Conservation (phyloP, 2,888 invertebrate genomes). For the Eudasyphora cyanicolor region DNA sequence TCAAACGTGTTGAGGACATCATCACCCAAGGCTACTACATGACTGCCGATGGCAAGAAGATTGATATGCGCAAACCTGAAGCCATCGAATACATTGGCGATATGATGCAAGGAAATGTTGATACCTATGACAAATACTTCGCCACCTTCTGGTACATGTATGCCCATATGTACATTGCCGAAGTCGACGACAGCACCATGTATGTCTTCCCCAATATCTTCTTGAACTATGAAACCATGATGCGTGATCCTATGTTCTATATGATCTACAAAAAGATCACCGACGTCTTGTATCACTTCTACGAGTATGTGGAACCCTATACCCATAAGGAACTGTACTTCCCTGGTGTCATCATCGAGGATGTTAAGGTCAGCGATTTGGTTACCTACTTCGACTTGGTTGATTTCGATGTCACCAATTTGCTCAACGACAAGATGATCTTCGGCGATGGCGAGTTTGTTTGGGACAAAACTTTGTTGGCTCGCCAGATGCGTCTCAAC, state of each 20-base stretch:
- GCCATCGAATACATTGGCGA: constrained; percentile 84
- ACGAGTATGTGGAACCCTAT: constrained; percentile 82
- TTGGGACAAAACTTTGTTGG: constrained; percentile 76
- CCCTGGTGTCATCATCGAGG: constrained; percentile 83
- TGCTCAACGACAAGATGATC: constrained; percentile 69
- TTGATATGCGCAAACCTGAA: constrained; percentile 76
- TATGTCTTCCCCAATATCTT: constrained; percentile 81
- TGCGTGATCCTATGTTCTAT: constrained; percentile 87
- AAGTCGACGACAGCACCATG: constrained; percentile 78
- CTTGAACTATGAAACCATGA: constrained; percentile 84
- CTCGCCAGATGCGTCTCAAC: constrained; percentile 85
- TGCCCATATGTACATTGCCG: constrained; percentile 73
- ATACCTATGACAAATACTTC: constrained; percentile 73
- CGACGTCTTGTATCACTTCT: constrained; percentile 82
- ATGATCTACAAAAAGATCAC: constrained; percentile 84
- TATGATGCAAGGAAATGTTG: constrained; percentile 82
- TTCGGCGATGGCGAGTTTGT: constrained; percentile 76
- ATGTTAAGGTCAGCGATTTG: constrained; percentile 84
- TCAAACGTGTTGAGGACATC: constrained; percentile 80
- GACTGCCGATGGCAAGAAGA: constrained; percentile 66
- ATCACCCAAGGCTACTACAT: constrained; percentile 80
- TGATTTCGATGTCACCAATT: constrained; percentile 82
- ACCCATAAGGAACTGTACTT: constrained; percentile 82
- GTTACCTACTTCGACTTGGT: constrained; percentile 85
- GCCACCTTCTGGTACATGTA: constrained; percentile 73